These are phyloP conservation scores for Octodon degus DNA, from an alignment of 2,113 vertebrate genomes.

Conservation along the genomic window DNA sequence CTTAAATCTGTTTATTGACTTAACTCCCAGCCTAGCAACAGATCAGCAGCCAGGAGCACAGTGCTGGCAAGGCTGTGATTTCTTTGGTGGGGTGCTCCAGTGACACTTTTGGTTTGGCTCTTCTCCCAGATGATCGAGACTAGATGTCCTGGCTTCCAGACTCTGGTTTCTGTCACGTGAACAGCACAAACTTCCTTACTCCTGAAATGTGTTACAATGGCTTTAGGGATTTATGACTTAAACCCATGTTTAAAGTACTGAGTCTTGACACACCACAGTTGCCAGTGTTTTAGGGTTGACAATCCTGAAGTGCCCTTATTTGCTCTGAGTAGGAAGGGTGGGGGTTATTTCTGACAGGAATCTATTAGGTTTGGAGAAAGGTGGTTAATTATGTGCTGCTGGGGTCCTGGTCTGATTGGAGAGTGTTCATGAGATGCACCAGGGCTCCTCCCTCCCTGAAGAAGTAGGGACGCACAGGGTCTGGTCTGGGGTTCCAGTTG, in stretches of 20 bases:
- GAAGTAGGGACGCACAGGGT: neutral
- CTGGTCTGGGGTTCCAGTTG: neutral
- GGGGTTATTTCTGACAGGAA: slow-evolving; percentile 9
- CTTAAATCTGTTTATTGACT: slow-evolving; percentile 65
- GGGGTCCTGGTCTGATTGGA: slow-evolving; percentile 11
- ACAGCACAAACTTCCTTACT: slow-evolving; percentile 59
- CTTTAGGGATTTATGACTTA: slow-evolving; percentile 66
- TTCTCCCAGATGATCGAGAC: slow-evolving; percentile 72
- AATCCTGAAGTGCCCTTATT: slow-evolving; percentile 49
- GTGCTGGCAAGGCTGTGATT: slow-evolving; percentile 9
- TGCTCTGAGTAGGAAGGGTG: neutral
- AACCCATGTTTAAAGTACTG: slow-evolving; percentile 22
- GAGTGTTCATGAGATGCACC: neutral
- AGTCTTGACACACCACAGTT: slow-evolving; percentile 53
- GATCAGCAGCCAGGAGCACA: slow-evolving; percentile 11
- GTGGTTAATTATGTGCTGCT: slow-evolving; percentile 42
- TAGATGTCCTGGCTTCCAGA: slow-evolving; percentile 73
- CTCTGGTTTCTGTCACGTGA: slow-evolving; percentile 77
- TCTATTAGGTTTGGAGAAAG: neutral
- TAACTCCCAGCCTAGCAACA: slow-evolving; percentile 31
- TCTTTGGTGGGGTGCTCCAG: slow-evolving; percentile 58
- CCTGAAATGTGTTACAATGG: slow-evolving; percentile 38
- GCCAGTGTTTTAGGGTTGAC: slow-evolving; percentile 42
- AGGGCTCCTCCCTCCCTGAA: neutral
- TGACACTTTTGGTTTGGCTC: slow-evolving; percentile 69